Conservation (phyloP, 2,888 invertebrate species). For the Cinara cedri region DNA sequence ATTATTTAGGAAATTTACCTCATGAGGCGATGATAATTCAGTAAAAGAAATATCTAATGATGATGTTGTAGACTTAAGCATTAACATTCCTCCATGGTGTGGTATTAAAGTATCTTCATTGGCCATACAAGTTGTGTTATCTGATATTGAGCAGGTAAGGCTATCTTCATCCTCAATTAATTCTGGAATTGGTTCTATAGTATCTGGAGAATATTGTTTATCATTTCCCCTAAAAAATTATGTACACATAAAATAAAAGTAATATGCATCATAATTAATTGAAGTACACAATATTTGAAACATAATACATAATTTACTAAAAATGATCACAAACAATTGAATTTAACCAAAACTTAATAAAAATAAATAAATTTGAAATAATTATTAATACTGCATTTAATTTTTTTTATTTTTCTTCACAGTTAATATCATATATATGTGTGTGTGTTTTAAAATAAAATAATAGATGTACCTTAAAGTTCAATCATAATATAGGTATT, state of each 20-base stretch:
- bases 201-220: slow-evolving; percentile 55
- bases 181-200: slow-evolving; percentile 58
- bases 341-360: too few species aligned
- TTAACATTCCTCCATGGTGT: slow-evolving; percentile 43
- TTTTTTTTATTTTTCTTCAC: too few species aligned
- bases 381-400: too few species aligned
- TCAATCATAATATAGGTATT: too few species aligned
- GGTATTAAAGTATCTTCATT: slow-evolving; percentile 42
- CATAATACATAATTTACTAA: neutral
- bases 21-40: slow-evolving; percentile 60
- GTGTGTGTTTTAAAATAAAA: too few species aligned
- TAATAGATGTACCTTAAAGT: too few species aligned
- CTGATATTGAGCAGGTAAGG: slow-evolving; percentile 48
- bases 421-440: too few species aligned
- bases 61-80: slow-evolving; percentile 60
- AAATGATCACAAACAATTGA: too few species aligned
- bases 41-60: slow-evolving; percentile 60
- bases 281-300: neutral
- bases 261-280: neutral
- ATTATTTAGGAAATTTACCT: slow-evolving; percentile 57
- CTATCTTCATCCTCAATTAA: slow-evolving; percentile 59
- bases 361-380: too few species aligned
- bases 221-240: slow-evolving; percentile 31
- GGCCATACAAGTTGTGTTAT: slow-evolving; percentile 43
- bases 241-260: neutral